Conservation (phyloP, 2,113 vertebrate genomes). For the Ochotona curzoniae region DNA sequence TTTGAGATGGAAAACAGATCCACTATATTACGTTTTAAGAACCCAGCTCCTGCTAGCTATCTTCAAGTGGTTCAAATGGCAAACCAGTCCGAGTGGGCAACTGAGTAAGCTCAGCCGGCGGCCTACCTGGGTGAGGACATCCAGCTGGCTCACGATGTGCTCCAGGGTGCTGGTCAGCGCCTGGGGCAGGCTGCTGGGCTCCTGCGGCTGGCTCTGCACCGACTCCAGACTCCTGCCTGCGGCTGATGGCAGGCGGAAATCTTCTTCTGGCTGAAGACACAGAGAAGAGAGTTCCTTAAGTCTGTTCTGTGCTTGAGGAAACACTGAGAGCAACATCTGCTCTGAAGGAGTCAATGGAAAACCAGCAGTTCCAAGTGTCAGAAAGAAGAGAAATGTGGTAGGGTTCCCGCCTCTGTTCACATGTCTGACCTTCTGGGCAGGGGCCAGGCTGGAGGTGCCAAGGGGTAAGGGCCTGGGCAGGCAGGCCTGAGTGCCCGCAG, state of each 20-base stretch:
- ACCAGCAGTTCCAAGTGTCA: neutral
- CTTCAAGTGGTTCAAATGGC: neutral
- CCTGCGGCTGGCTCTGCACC: slow-evolving; percentile 67
- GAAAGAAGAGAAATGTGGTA: neutral
- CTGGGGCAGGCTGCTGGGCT: slow-evolving; percentile 82
- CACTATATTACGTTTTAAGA: neutral
- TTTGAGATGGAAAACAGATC: neutral
- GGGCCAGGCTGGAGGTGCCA: neutral
- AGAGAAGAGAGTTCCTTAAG: slow-evolving; percentile 59
- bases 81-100: neutral
- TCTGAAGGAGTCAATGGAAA: neutral
- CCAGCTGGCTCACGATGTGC: slow-evolving; percentile 95
- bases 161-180: slow-evolving; percentile 90
- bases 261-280: slow-evolving; percentile 80
- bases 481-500: too few relatives aligned
- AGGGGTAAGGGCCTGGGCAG: neutral
- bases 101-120: accelerated
- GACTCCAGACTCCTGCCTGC: slow-evolving; percentile 82
- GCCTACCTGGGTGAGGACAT: slow-evolving; percentile 96
- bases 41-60: neutral
- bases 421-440: neutral
- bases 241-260: slow-evolving; percentile 75
- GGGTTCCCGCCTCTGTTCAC: neutral
- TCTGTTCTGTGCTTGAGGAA: neutral
- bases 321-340: slow-evolving; percentile 1